Base-by-base conservation (phyloP, 2,113 vertebrate species). In the Pholis gunnellus region DNA sequence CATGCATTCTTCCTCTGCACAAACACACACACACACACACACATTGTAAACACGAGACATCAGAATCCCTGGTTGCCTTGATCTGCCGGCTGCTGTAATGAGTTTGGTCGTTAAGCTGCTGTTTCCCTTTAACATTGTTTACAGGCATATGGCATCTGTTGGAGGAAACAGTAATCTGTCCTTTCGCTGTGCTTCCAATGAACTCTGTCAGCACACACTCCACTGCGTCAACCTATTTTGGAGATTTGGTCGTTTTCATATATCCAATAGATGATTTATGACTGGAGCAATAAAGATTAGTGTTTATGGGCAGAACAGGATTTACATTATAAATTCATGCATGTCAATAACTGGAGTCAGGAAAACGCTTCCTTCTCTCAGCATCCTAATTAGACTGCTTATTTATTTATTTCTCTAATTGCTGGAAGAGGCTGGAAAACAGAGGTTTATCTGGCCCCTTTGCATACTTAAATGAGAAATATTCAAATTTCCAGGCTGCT, bases 41-140 rank as follows among this genome's bases (percentile, higher is more conserved):
- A 40, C 27, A 69, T 29, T 61, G 63, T 77, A 87, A 74, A 84
- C 66, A 87, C 31, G 27, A 67, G 27, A 76, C 75, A 73, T 79
- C 52, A 60, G 46, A 86, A 71, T 84, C 87, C 79, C 83, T 36
- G 54, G 76, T 67, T 71, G 76, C 87, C 87, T 84, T 90, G 80
- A 92, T 90, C 76, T 74, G 66, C 75, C 40, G 65, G 61, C 78
- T 92, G 86, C 85, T 79, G 82, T 93, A 92, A 94, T 94, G 90
- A 92, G 82, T 94, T 90, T 84, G 81, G 89, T 91, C 70, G 72
- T 91, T 93, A 92, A 93, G 89, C 90, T 89, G 76, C 87, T 83
- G 87, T 92, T 93, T 94, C 60, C 68, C 85, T 92, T 90, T 84
- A 89, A 91, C 87, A 83, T 93, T 93, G 91, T 93, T 93, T 93